Evolutionary conservation across 2,113 vertebrate species (phyloP), one percentile per base, ranked within the genome.

Genomic region (Shinisaurus crocodilurus): DNA sequence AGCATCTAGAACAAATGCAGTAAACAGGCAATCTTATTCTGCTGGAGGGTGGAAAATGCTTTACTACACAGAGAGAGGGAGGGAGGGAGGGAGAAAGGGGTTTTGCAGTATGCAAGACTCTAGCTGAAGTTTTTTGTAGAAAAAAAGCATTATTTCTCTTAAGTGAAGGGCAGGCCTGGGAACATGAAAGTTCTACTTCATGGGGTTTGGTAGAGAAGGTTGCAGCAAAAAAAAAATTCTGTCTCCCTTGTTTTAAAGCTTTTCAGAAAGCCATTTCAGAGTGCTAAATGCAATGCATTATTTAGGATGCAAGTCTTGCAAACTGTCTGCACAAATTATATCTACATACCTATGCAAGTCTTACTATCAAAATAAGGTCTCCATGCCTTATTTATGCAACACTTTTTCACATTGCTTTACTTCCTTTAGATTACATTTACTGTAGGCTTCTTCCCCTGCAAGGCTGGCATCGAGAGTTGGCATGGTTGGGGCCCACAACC

Each of bases 231-330:
- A 72, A 91, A 72, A 90, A 5, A 0, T 86, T 79, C 79, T 70
- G 34, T 0, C 0, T 86, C 27, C 85, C 0, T 85, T 89, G 18
- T 75, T 74, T 60, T 82, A 43, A 7, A 20, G 8, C 89, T 93
- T 93, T 88, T 60, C 0, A 45, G 40, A 76, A 77, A 63, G 12
- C 20, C 1, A 20, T 87, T 93, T 90, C 69, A 88, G 90, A 91
- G 86, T 85, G 45, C 34, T 90, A 63, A 79, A 45, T 23, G 23
- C 8, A 12, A 6, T 88, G 84, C 74, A 91, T 84, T 1, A 63
- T 25, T 60, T 32, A 91, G 5, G 0, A 0, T 32, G 4, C 20
- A 12, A 86, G 34, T 25, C 57, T 18, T 8, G 6, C 29, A 84
- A 76, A 82, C 45, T 63, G 1, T 54, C 2, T 86, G n/a, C 15